A percentile compares a stretch with the other conserved stretches of the same genome.
phyloP scores from a whole-genome alignment of 2,113 vertebrate genomes.

The Marmota flaviventris region DNA sequence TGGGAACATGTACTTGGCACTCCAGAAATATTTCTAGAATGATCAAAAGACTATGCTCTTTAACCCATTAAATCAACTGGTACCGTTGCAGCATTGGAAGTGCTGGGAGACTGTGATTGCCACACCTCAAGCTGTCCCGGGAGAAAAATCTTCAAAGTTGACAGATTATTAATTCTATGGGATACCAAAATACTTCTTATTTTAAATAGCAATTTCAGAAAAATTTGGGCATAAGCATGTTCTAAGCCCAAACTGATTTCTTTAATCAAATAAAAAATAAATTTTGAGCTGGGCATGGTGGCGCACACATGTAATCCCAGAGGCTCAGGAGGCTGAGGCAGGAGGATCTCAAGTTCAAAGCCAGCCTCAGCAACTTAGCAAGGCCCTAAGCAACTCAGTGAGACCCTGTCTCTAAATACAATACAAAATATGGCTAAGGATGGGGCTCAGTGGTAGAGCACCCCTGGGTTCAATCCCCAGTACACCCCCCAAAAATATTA shows the following conservation, averaged over 20 bases:
- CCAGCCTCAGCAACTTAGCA: too few species aligned
- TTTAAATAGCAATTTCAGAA: slow-evolving; percentile 50
- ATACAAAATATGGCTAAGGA: too few species aligned
- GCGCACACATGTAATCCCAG: too few species aligned
- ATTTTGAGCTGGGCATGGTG: too few species aligned
- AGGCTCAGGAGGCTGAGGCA: too few species aligned
- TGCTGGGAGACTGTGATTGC: not conserved
- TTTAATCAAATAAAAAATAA: not conserved
- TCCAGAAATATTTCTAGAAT: not conserved
- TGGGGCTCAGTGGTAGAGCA: too few species aligned
- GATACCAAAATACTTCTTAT: not conserved
- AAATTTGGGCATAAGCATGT: not conserved
- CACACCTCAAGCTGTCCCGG: not conserved
- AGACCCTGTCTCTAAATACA: too few species aligned
- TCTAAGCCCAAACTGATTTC: slow-evolving; percentile 31
- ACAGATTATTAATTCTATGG: not conserved
- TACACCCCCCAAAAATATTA: not conserved
- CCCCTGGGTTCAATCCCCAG: too few species aligned
- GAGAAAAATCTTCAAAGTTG: not conserved
- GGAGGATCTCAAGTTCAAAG: too few species aligned
- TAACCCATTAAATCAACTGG: not conserved
- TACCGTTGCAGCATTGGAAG: not conserved
- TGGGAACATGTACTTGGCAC: not conserved
- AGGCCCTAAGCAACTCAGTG: too few species aligned
- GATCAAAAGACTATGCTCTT: not conserved